Base-by-base conservation (phyloP, 2,113 vertebrate species). In the Paradoxurus hermaphroditus region DNA sequence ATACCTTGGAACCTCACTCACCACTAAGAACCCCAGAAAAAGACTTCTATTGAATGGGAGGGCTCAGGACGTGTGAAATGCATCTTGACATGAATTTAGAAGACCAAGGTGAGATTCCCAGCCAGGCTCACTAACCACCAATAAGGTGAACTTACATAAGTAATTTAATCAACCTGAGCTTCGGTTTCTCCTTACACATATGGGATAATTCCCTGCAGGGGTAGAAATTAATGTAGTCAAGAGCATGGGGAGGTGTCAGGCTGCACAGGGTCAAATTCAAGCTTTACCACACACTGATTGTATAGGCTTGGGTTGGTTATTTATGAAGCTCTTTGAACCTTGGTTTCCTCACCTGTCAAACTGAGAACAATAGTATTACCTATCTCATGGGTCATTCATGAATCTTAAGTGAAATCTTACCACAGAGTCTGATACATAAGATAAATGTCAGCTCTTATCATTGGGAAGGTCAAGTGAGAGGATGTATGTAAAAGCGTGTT, bases 341-440 rank as follows among this genome's bases (percentile, higher is more conserved):
- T 95, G 65, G 51, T 88, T 95, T 93, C 91, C 75, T 93, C 51
- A 59, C n/a, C 39, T 79, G 10, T 81, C 63, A 79, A 51, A 85
- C 29, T 68, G 34, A 82, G 13, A 56, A 90, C 31, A 90, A n/a
- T 44, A 70, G 41, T 70, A 21, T 62, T 62, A 68, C 46, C 39
- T 84, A 39, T 41, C 36, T 92, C 36, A 44, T 41, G 70, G 41
- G 15, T 78, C 34, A 77, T 62, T 62, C 15, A 29, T 34, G 15
- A 86, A 27, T 15, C 49, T 36, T 44, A 79, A 46, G 56, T 68
- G 41, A 86, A 19, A 41, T 44, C 49, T 82, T 68, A 83, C 31
- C 78, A 72, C 39, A 86, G 34, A 90, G 36, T 7, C 56, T 73
- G 41, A 81, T 39, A 68, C 5, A 13, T 23, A 83, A 44, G 27